Conservation (phyloP, 2,888 invertebrate genomes). For the Mongoloraphidia duomilia region DNA sequence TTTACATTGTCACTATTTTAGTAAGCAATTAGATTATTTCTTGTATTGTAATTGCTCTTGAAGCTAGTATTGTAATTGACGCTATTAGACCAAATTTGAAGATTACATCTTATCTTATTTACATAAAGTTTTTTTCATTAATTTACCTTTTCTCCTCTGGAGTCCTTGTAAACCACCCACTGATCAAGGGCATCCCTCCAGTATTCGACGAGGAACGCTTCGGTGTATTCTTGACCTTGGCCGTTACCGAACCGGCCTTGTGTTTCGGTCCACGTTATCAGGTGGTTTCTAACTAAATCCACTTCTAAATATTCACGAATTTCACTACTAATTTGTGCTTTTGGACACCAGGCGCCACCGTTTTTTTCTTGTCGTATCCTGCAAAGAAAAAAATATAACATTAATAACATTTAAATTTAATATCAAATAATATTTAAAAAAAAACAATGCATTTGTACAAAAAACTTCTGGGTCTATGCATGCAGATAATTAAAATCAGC, state of each 20-base stretch:
- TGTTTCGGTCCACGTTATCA: constrained; percentile 74
- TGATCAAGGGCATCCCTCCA: constrained; percentile 51
- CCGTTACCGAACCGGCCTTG: constrained; percentile 88
- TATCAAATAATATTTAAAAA: too few relatives aligned
- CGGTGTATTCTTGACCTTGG: constrained; percentile 77
- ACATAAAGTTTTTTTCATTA: background rate
- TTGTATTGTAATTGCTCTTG: too few relatives aligned
- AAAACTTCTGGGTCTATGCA: too few relatives aligned
- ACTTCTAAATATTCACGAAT: constrained; percentile 74
- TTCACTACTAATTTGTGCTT: constrained; percentile 57
- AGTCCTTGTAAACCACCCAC: constrained; percentile 70
- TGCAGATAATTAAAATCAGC: too few relatives aligned
- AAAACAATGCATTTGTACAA: too few relatives aligned
- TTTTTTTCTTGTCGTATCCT: constrained; percentile 75
- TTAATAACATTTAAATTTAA: too few relatives aligned
- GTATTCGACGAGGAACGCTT: constrained; percentile 70
- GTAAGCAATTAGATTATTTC: too few relatives aligned
- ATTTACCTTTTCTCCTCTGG: constrained; percentile 59
- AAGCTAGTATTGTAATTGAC: too few relatives aligned
- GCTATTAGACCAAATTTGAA: too few relatives aligned
- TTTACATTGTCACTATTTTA: too few relatives aligned
- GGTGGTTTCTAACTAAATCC: constrained; percentile 56
- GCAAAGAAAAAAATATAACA: constrained; percentile 20
- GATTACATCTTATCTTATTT: too few relatives aligned
- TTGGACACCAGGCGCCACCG: constrained; percentile 90